Percentiles rank a stretch among this genome's conserved stretches.
These are phyloP conservation scores for Varecia variegata DNA, from an alignment of 2,797 vertebrate genomes.

Conservation along the genomic window DNA sequence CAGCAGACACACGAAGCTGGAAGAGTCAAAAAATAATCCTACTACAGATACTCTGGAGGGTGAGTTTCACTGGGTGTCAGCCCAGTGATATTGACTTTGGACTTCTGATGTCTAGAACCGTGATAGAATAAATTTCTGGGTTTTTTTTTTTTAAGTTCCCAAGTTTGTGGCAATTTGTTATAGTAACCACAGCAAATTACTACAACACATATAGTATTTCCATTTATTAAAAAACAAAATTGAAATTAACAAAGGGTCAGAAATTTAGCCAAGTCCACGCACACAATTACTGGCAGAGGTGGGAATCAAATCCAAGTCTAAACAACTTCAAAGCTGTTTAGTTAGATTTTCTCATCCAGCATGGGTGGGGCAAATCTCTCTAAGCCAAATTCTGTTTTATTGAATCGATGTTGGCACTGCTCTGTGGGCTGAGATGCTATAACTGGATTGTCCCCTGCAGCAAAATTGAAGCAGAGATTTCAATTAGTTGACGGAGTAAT, in stretches of 20 bases:
- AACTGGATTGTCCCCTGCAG: background rate
- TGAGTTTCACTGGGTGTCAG: background rate
- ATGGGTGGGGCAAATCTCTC: background rate
- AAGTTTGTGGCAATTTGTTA: background rate
- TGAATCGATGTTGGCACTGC: background rate
- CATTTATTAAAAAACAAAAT: background rate
- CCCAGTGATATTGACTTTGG: background rate
- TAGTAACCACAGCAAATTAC: background rate
- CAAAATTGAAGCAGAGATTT: conserved; percentile 39
- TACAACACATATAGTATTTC: background rate
- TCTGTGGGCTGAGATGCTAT: background rate
- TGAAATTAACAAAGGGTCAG: background rate
- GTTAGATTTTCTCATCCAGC: background rate
- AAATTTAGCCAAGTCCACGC: background rate
- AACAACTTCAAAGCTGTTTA: background rate
- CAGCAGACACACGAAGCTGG: background rate
- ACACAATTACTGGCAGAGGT: background rate
- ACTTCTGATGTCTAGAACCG: background rate
- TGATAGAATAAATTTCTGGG: background rate
- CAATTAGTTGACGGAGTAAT: conserved; percentile 11
- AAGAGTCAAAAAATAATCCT: background rate
- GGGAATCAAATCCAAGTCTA: background rate
- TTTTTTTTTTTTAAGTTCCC: background rate
- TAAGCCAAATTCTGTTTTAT: background rate
- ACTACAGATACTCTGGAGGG: background rate